These are phyloP conservation scores for Chondrilla cf. caribensis DNA, from an alignment of 37 sponge, comb jelly and placozoan species.

Conservation along the genomic window DNA sequence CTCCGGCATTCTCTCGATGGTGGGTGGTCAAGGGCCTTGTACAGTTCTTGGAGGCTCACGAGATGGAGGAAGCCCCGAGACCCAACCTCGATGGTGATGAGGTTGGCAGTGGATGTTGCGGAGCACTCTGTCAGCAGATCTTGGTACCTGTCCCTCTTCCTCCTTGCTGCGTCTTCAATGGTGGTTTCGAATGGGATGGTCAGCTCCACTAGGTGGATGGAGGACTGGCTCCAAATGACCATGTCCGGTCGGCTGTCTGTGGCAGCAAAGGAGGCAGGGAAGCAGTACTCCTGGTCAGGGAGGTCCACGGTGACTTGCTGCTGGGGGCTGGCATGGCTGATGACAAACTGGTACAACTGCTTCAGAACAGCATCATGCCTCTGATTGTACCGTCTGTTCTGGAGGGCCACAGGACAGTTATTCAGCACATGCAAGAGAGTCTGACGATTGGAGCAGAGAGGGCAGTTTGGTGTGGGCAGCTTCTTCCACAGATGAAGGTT, in stretches of 20 bases:
- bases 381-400: constrained; percentile 26
- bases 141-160: neutral
- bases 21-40: neutral
- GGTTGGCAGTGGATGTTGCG: neutral
- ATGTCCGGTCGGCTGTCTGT: constrained; percentile 27
- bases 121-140: neutral
- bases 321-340: neutral
- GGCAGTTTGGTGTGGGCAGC: neutral
- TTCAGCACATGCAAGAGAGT: constrained; percentile 4
- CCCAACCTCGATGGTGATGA: constrained; percentile 11
- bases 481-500: constrained; percentile 21
- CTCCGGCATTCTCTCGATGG: neutral
- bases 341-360: neutral
- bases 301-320: constrained; percentile 17
- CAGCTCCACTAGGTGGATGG: constrained; percentile 14
- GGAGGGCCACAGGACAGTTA: constrained; percentile 8
- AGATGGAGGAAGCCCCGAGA: neutral
- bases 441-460: constrained; percentile 1
- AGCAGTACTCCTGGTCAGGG: constrained; percentile 4
- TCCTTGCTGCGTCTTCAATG: constrained; percentile 2
- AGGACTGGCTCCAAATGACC: constrained; percentile 10
- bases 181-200: constrained; percentile 1
- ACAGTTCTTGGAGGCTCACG: constrained; percentile 3
- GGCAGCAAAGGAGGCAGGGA: constrained; percentile 12
- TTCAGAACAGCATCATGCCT: constrained; percentile 25